Evolutionary conservation across 1,140 invertebrate genomes (phyloP), one percentile per base, ranked within the genome.

Genomic region (Drosophila sp.): DNA sequence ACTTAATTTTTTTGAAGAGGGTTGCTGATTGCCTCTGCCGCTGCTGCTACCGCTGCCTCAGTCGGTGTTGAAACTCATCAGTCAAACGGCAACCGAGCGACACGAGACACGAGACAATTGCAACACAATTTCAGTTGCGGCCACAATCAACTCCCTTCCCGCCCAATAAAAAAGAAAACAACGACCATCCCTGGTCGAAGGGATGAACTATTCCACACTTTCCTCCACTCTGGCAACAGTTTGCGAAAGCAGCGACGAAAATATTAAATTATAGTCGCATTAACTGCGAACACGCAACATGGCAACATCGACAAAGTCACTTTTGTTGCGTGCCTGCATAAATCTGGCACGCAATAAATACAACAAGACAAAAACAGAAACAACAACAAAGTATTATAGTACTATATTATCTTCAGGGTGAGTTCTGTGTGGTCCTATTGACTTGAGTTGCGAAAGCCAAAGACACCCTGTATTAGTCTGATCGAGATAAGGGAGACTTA

Each of bases 221-320:
- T 14, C 18, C 9, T 48, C 1, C 11, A 46, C 27, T 25, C 4
- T 74, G 76, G 74, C 72, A 66, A 82, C 67, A 66, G 86, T 79
- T 87, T 72, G 75, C 78, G 72, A 74, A 74, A 64, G 58, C 65
- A 64, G 51, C 63, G 41, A 50, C 25, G 59, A 46, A 77, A 70
- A 77, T 89, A 87, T 87, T 87, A 87, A 87, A 87, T 87, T 87
- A 87, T 89, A 87, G 76, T 87, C 82, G 64, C 82, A 87, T 87
- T 87, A 89, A 87, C 82, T 87, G 76, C 67, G 62, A 79, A 73
- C 82, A 87, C 82, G 82, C 82, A 87, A 87, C 80, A 66, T 71
- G 13, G 36, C 51, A 56, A 56, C 53, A 36, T 13, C 50, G 76
- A 79, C 76, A 65, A 84, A 83, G 80, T 83, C 80, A 84, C 63